phyloP scores from a whole-genome alignment of 2,113 vertebrate genomes.

The Apteryx owenii region DNA sequence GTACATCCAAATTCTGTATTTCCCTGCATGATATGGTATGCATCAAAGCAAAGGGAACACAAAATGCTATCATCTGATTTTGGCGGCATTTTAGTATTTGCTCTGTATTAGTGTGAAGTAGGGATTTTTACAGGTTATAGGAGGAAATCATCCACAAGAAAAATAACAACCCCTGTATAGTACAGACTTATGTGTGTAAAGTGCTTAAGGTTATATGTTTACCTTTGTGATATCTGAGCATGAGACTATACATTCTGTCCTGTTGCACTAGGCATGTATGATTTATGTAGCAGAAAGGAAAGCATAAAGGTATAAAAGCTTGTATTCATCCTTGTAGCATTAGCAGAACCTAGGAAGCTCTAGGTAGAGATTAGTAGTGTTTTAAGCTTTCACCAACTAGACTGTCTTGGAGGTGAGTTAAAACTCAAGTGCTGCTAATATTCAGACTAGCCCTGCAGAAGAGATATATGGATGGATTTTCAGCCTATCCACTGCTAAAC shows the following conservation, averaged over 20 bases:
- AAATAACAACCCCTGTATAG: not conserved
- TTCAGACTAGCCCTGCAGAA: not conserved
- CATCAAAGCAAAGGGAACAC: not conserved
- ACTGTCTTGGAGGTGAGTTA: not conserved
- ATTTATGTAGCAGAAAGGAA: not conserved
- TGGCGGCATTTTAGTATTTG: not conserved
- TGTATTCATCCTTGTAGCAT: not conserved
- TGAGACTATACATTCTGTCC: not conserved
- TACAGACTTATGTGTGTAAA: rapidly evolving
- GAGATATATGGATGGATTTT: not conserved
- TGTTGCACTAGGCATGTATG: not conserved
- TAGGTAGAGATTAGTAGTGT: not conserved
- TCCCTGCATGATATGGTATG: not conserved
- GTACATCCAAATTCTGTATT: not conserved
- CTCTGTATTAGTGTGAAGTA: not conserved
- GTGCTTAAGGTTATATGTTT: not conserved
- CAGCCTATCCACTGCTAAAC: not conserved
- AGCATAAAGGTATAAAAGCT: not conserved
- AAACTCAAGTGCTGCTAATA: not conserved
- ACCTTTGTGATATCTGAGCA: not conserved
- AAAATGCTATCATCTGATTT: not conserved
- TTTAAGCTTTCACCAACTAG: not conserved
- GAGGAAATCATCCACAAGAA: not conserved
- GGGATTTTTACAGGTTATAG: not conserved
- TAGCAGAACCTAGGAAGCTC: not conserved